Base-by-base conservation (phyloP, 2,888 invertebrate species). In the Drosophila mayaguana region DNA sequence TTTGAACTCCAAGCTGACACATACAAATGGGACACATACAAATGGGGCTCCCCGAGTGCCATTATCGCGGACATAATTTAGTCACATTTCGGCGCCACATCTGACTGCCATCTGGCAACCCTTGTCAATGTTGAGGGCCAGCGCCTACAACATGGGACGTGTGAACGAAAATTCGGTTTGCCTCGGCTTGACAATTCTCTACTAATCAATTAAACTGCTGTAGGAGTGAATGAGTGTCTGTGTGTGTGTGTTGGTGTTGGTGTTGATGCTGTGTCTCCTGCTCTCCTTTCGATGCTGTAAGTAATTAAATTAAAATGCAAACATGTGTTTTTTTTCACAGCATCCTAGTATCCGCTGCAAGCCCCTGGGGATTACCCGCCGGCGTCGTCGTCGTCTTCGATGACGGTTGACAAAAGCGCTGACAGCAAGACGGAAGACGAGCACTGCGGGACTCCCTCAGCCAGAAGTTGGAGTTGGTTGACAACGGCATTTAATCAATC, bases 231-330 rank as follows among this genome's bases (percentile, higher is more conserved):
- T 68, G 69, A 62, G 80, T 14, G 1, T 40, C 40, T 8, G 11
- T 18, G 20, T 43, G 79, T 22, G 22, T 43, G 36, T 1, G 12
- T 12, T 11, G 20, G 46, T 9, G 25, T n/a, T n/a, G 28, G 32
- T 32, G 32, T 6, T n/a, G 2, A 6, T 32, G 36, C 12, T n/a
- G 16, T 54, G 25, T 54, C 40, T 36, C 40, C 40, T 38, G 38
- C 7, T 65, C 64, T 78, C 48, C 57, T 67, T 70, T 72, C 77
- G 80, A 80, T 85, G 60, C 83, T 89, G 83, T 83, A 83, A 83
- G 88, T 89, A 88, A 89, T 86, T 88, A 89, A 89, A 88, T 85
- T 86, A 89, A 86, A 89, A 89, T 88, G 81, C 86, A 72, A 86
- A 86, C 86, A 89, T 88, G 88, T 86, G 86, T 86, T 86, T 89